Conservation (phyloP, 92 coral and sea anemone species). For the Porites divaricata region DNA sequence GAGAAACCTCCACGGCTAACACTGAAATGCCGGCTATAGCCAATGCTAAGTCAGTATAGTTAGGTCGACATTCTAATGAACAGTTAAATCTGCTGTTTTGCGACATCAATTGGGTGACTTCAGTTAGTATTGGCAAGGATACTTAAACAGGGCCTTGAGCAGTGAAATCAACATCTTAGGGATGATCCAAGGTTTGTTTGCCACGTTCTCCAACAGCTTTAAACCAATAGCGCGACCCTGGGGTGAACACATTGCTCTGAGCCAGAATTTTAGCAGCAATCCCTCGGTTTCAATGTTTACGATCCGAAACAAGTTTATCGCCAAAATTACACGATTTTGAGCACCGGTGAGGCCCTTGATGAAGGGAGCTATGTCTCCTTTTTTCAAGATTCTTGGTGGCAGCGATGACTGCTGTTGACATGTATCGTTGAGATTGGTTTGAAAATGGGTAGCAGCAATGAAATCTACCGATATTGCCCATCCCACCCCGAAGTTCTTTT, state of each 20-base stretch:
- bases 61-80: too few species aligned
- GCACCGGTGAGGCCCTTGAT: slow-evolving; percentile 56
- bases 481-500: slow-evolving; percentile 80
- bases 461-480: slow-evolving; percentile 86
- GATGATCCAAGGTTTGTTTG: slow-evolving; percentile 53
- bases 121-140: slow-evolving; percentile 48
- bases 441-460: slow-evolving; percentile 81
- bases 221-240: slow-evolving; percentile 77
- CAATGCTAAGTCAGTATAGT: too few species aligned
- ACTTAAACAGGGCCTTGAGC: slow-evolving; percentile 60
- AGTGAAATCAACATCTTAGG: slow-evolving; percentile 55
- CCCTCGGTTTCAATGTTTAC: slow-evolving; percentile 63
- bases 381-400: slow-evolving; percentile 71
- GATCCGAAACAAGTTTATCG: slow-evolving; percentile 63
- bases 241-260: slow-evolving; percentile 80
- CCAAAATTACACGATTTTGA: slow-evolving; percentile 69
- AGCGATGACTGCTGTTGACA: slow-evolving; percentile 48
- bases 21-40: too few species aligned
- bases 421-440: slow-evolving; percentile 80
- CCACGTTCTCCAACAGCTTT: slow-evolving; percentile 61
- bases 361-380: slow-evolving; percentile 67
- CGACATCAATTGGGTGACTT: too few species aligned
- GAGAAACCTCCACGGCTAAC: too few species aligned
- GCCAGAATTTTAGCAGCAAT: slow-evolving; percentile 68
- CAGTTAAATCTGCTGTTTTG: too few species aligned